Evolutionary conservation across 23 tunicate species (phyloP), one percentile per base, ranked within the genome.

Genomic region (Diplosoma virens): DNA sequence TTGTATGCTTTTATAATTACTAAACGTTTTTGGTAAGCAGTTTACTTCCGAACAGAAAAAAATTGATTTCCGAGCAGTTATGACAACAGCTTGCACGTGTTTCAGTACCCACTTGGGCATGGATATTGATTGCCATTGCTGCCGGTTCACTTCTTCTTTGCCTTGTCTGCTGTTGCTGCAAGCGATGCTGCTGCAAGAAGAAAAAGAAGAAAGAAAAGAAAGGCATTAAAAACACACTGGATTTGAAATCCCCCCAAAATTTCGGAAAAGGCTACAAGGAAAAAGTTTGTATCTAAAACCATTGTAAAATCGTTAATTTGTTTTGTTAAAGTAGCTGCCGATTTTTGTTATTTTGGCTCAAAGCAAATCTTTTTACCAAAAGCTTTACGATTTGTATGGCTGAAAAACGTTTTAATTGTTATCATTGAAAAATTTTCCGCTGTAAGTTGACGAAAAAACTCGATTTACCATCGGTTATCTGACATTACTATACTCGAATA

Each of bases 191-290:
- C 60, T 81, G 88, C 63, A 91, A 82, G 26, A 86, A 86, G 55
- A 95, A 95, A 84, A 84, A 86, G 47, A 84, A 75, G 6, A 46
- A 76, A 59, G 99, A 95, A 35, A 95, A 95, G 75, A 95, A 95
- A 81, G 96, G 96, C 35, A 30, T 95, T 32, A 95, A 95, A 60
- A 81, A 70, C 66, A 81, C 96, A 30, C 89, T 89, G 25, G 93
- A 83, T 41, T 58, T 90, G 36, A 76, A 89, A 80, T 35, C 95
- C 0, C 88, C 81, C 35, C 80, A 89, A 56, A 85, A 75, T 59
- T 14, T 92, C 36, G 97, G 97, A 34, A 53, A 92, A 64, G 85
- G 91, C 53, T 85, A 85, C 56, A 85, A 70, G 48, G 97, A 92
- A 61, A 92, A 92, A 77, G 97, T 92, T 11, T 3, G 33, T 32